Conservation (phyloP, 2,113 vertebrate genomes). For the Alethe castanea region DNA sequence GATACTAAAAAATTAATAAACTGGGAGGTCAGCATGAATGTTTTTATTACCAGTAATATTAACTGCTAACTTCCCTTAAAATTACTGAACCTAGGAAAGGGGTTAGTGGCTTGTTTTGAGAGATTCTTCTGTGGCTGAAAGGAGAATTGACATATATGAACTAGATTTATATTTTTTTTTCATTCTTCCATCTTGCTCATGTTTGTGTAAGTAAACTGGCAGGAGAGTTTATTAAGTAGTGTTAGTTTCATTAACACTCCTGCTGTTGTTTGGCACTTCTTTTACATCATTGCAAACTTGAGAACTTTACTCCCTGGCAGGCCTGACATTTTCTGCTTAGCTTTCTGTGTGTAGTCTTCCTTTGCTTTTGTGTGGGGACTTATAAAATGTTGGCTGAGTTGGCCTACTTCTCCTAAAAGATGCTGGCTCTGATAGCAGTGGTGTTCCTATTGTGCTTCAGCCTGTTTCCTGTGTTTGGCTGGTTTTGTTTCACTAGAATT, state of each 20-base stretch:
- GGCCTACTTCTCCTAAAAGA: neutral
- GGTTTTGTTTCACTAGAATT: neutral
- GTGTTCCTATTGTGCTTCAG: neutral
- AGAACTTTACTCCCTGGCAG: neutral
- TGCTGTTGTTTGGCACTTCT: neutral
- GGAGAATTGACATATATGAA: neutral
- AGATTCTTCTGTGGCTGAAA: neutral
- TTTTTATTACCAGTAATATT: neutral
- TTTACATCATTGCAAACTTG: neutral
- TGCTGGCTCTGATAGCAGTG: neutral
- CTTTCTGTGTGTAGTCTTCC: neutral
- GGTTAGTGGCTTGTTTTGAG: rapidly evolving
- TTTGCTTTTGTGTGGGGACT: neutral
- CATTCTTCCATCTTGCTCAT: neutral
- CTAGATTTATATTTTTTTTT: neutral
- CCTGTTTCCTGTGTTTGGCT: neutral
- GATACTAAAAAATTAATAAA: neutral
- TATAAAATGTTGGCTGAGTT: neutral
- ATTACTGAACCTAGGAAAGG: neutral
- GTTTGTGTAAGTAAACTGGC: neutral
- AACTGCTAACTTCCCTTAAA: neutral
- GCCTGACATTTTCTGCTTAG: neutral
- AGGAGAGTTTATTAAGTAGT: neutral
- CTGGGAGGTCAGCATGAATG: neutral
- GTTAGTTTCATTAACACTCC: neutral